A percentile compares a stretch with the other conserved stretches of the same genome.
Evolutionary conservation across 2,888 invertebrate species (phyloP).

Genomic region (Dryobota labecula): DNA sequence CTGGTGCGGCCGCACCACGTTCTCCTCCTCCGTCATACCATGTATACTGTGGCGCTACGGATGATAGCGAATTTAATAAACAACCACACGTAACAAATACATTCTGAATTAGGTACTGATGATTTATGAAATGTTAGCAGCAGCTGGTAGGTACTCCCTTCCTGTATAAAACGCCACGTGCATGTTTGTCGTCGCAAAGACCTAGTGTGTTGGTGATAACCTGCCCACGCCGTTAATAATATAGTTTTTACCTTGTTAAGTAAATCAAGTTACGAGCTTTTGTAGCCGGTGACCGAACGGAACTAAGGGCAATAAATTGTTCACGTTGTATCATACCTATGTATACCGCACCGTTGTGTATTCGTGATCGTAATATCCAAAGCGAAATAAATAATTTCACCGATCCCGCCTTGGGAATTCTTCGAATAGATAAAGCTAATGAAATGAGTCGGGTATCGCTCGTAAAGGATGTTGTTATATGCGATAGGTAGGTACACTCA

Average conservation of each 20-base stretch:
- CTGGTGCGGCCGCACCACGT: conserved; percentile 96
- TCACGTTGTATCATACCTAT: conserved; percentile 16
- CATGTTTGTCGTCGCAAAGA: neutral
- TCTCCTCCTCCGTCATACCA: conserved; percentile 98
- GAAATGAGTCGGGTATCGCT: conserved; percentile 68
- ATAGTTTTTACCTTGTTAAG: conserved; percentile 25
- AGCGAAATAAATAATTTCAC: conserved; percentile 68
- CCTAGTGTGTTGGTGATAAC: neutral
- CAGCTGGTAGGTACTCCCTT: neutral
- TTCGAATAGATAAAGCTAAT: conserved; percentile 67
- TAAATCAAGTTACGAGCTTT: conserved; percentile 46
- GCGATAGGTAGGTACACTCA: conserved; percentile 9
- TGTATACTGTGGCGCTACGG: conserved; percentile 96
- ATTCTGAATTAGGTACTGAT: conserved; percentile 11
- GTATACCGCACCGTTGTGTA: conserved; percentile 48
- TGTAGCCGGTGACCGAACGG: conserved; percentile 34
- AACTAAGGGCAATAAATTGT: conserved; percentile 55
- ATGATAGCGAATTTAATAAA: conserved; percentile 55
- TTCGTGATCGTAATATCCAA: conserved; percentile 63
- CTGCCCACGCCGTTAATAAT: conserved; percentile 6
- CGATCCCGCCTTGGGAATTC: conserved; percentile 68
- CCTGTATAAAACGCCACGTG: neutral
- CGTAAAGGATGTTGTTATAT: conserved; percentile 58
- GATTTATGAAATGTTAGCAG: conserved; percentile 8
- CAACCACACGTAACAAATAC: conserved; percentile 5